These are phyloP conservation scores for Mycetomoellerius zeteki DNA, from an alignment of 1,140 invertebrate genomes.

Conservation along the genomic window DNA sequence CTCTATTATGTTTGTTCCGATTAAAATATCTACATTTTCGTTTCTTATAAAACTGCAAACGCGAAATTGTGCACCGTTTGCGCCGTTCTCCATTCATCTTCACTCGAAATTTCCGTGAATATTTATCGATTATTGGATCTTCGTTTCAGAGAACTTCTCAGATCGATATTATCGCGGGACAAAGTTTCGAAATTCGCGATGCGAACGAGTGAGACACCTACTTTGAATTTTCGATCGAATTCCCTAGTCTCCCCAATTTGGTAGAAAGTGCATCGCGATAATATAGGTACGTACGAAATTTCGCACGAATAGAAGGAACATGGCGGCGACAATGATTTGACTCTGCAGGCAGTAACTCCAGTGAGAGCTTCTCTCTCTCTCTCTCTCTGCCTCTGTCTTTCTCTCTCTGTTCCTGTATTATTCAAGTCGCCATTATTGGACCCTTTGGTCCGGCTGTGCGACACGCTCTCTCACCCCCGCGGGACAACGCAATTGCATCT, in stretches of 20 bases:
- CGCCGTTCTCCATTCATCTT: neutral
- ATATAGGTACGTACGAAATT: slow-evolving; percentile 72
- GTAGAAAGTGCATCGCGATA: slow-evolving; percentile 26
- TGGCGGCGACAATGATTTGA: slow-evolving; percentile 75
- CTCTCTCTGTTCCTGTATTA: slow-evolving; percentile 78
- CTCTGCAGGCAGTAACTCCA: slow-evolving; percentile 52
- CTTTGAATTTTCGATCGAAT: slow-evolving; percentile 6
- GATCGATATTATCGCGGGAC: slow-evolving; percentile 2
- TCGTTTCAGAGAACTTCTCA: neutral
- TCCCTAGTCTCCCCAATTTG: neutral
- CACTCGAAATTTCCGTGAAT: neutral
- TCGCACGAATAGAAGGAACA: slow-evolving; percentile 74
- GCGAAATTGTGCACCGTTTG: too few species aligned
- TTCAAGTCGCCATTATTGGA: slow-evolving; percentile 80
- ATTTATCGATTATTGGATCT: neutral
- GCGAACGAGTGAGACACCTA: neutral
- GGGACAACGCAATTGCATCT: slow-evolving; percentile 83
- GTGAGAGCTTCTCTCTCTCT: slow-evolving; percentile 20
- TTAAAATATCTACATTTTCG: neutral
- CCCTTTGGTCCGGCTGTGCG: slow-evolving; percentile 73
- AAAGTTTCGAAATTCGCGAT: slow-evolving; percentile 11
- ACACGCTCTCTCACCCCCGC: slow-evolving; percentile 77
- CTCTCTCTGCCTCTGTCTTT: slow-evolving; percentile 21
- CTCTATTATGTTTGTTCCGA: neutral
- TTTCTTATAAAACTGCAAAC: neutral